Evolutionary conservation across 2,888 invertebrate genomes (phyloP).

Genomic region (Prosopocoilus inquinatus): DNA sequence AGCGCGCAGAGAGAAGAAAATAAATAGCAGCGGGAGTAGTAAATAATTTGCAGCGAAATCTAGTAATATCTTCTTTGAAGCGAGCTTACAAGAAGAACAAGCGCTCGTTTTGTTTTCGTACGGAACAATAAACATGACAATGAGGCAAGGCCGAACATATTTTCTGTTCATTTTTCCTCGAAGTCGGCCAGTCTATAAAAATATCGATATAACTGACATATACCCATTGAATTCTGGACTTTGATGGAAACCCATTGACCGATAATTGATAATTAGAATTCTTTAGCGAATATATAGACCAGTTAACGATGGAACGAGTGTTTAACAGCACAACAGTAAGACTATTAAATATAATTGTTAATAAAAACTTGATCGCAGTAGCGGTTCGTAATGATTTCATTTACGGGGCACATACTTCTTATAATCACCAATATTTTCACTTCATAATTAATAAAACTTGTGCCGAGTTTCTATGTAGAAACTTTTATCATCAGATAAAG

Average conservation of each 20-base stretch:
- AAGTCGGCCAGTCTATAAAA: conserved; percentile 34
- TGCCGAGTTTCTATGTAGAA: no score
- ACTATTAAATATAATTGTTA: conserved; percentile 37
- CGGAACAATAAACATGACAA: conserved; percentile 38
- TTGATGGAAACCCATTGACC: conserved; percentile 36
- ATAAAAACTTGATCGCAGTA: conserved; percentile 22
- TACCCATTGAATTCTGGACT: conserved; percentile 36
- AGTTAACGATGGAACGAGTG: conserved; percentile 29
- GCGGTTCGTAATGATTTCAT: not conserved
- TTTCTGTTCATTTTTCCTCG: conserved; percentile 36
- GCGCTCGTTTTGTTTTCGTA: conserved; percentile 22
- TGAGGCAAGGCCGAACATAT: conserved; percentile 43
- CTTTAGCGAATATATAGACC: conserved; percentile 33
- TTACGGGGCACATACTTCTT: no score
- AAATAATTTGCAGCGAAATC: conserved; percentile 38
- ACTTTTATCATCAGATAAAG: no score
- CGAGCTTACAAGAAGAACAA: conserved; percentile 34
- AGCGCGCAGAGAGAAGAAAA: not conserved
- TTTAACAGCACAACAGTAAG: conserved; percentile 28
- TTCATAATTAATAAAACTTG: no score
- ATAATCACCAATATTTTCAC: no score
- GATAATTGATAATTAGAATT: conserved; percentile 40
- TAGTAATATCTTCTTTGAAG: conserved; percentile 40
- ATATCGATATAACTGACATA: conserved; percentile 36
- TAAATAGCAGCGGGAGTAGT: conserved; percentile 26